phyloP scores from a whole-genome alignment of 2,888 invertebrate genomes.

The Torymus texanus region DNA sequence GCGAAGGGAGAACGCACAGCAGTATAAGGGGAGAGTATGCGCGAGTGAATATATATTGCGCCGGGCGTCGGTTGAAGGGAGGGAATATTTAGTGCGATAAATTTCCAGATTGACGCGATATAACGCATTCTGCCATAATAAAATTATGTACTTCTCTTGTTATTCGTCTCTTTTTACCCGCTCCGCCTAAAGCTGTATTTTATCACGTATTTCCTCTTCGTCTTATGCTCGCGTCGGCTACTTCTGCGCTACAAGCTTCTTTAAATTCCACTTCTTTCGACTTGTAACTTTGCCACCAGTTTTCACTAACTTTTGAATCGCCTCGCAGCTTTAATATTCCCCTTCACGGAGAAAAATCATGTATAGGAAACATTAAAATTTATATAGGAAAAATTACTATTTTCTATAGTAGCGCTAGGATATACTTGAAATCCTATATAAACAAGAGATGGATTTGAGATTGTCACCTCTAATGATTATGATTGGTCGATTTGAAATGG shows the following conservation, averaged over 20 bases:
- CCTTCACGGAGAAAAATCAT: no score
- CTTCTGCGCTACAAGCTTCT: slow-evolving; percentile 20
- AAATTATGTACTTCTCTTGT: slow-evolving; percentile 53
- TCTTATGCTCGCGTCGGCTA: slow-evolving; percentile 4
- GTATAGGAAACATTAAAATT: no score
- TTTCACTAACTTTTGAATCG: slow-evolving; percentile 39
- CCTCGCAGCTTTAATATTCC: neutral
- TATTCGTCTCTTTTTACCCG: slow-evolving; percentile 21
- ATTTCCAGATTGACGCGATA: slow-evolving; percentile 64
- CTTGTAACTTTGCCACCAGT: slow-evolving; percentile 40
- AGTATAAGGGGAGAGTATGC: neutral
- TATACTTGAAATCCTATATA: no score
- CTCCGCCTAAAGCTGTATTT: slow-evolving; percentile 14
- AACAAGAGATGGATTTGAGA: no score
- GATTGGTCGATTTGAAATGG: no score
- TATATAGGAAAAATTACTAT: no score
- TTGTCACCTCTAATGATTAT: no score
- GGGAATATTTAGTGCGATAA: slow-evolving; percentile 59
- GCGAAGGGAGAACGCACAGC: neutral
- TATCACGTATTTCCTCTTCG: slow-evolving; percentile 38
- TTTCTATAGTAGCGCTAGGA: no score
- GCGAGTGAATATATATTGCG: slow-evolving; percentile 49
- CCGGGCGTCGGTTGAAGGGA: slow-evolving; percentile 22
- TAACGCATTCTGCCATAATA: slow-evolving; percentile 60
- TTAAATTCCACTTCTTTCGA: slow-evolving; percentile 33